phyloP scores from a whole-genome alignment of 2,888 invertebrate species.

The Clanis bilineata region DNA sequence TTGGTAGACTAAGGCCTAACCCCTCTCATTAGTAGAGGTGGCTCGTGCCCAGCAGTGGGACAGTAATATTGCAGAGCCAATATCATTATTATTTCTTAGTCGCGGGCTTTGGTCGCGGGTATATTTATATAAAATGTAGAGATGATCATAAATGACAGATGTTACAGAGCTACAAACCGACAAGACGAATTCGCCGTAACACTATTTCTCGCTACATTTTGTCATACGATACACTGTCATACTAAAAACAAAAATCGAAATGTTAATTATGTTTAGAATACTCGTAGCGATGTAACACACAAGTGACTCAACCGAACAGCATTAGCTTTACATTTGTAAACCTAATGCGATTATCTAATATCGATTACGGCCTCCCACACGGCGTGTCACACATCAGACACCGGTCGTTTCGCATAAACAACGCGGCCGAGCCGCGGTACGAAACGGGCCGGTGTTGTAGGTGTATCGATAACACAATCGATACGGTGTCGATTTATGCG shows the following conservation, averaged over 20 bases:
- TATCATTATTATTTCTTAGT: too few species aligned
- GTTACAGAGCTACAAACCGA: too few species aligned
- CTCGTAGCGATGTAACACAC: conserved; percentile 42
- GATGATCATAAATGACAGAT: too few species aligned
- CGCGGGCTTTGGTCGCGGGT: too few species aligned
- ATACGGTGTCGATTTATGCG: conserved; percentile 41
- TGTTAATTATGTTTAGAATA: conserved; percentile 1
- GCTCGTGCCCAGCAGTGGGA: too few species aligned
- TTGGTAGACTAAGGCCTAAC: too few species aligned
- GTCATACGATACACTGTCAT: background rate
- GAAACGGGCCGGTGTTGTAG: conserved; percentile 41
- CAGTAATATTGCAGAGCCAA: too few species aligned
- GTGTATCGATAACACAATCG: conserved; percentile 49
- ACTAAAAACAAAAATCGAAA: background rate
- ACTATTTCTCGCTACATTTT: background rate
- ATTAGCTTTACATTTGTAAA: conserved; percentile 63
- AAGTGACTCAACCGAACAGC: conserved; percentile 57
- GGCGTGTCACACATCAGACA: conserved; percentile 55
- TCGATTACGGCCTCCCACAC: conserved; percentile 70
- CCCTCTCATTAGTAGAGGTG: too few species aligned
- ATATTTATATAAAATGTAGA: too few species aligned
- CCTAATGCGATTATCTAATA: conserved; percentile 73
- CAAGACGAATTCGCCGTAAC: too few species aligned
- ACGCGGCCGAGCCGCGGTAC: conserved; percentile 32
- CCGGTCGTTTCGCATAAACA: conserved; percentile 35